Conservation (phyloP, 1,140 invertebrate species). For the Popillia japonica region DNA sequence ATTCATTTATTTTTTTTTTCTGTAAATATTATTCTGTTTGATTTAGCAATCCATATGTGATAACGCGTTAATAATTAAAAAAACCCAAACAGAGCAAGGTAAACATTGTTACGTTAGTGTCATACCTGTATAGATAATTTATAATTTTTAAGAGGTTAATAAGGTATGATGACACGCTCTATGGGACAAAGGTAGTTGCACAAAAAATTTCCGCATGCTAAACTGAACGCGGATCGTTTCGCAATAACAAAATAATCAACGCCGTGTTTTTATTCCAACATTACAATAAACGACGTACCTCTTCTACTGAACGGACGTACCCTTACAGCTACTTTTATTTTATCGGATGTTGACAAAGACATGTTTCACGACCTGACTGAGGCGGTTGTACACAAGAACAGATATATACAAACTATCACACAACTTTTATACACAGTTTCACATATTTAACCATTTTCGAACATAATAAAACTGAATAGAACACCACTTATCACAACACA, state of each 20-base stretch:
- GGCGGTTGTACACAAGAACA: conserved; percentile 50
- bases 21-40: too few species aligned
- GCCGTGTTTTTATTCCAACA: too few species aligned
- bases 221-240: background rate
- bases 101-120: too few species aligned
- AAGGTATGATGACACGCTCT: background rate
- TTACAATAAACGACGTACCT: conserved; percentile 79
- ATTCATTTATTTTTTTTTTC: too few species aligned
- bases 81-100: too few species aligned
- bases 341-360: conserved; percentile 74
- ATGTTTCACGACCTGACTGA: conserved; percentile 63
- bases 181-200: background rate
- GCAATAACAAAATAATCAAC: background rate
- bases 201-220: background rate
- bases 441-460: conserved; percentile 54
- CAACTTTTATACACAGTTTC: conserved; percentile 55
- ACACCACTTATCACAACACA: conserved; percentile 57
- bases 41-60: too few species aligned
- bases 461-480: conserved; percentile 56
- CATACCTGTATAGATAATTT: too few species aligned
- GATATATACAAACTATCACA: conserved; percentile 56
- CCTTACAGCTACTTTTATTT: conserved; percentile 96
- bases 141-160: background rate
- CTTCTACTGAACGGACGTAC: conserved; percentile 95
- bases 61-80: too few species aligned